Evolutionary conservation across 2,888 invertebrate species (phyloP).

Genomic region (Eueremaeus valkanovi): DNA sequence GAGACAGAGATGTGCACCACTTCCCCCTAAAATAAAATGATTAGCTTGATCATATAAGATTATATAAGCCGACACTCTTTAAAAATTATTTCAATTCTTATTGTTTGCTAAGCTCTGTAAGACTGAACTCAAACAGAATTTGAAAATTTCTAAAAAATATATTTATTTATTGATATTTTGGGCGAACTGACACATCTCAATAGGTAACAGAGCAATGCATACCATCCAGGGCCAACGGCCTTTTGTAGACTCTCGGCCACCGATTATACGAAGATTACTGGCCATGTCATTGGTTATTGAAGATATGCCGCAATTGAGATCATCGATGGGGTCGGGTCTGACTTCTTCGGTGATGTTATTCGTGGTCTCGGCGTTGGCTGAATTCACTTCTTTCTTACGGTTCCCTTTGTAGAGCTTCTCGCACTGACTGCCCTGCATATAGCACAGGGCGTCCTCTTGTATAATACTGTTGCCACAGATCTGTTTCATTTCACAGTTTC

Average conservation of each 20-base stretch:
- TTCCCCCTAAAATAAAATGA: too few relatives aligned
- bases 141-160: too few relatives aligned
- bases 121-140: too few relatives aligned
- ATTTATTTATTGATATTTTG: too few relatives aligned
- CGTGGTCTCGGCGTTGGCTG: not conserved
- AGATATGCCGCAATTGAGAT: constrained; percentile 43
- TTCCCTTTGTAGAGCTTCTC: constrained; percentile 60
- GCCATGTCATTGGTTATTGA: constrained; percentile 36
- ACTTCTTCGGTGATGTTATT: not conserved
- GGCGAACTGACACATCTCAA: too few relatives aligned
- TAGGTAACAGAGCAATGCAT: too few relatives aligned
- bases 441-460: constrained; percentile 79
- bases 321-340: constrained; percentile 36
- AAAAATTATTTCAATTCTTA: too few relatives aligned
- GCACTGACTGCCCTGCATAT: constrained; percentile 73
- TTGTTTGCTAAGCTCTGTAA: too few relatives aligned
- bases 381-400: constrained; percentile 35
- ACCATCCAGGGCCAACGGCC: constrained; percentile 93
- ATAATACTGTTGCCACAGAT: constrained; percentile 73
- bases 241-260: constrained; percentile 71
- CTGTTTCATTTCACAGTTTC: constrained; percentile 68
- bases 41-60: too few relatives aligned
- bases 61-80: too few relatives aligned
- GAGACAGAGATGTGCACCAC: too few relatives aligned
- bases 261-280: constrained; percentile 68